A percentile compares a stretch with the other conserved stretches of the same genome.
Conservation (phyloP, 1,140 invertebrate species). For the Diorhabda elongata region DNA sequence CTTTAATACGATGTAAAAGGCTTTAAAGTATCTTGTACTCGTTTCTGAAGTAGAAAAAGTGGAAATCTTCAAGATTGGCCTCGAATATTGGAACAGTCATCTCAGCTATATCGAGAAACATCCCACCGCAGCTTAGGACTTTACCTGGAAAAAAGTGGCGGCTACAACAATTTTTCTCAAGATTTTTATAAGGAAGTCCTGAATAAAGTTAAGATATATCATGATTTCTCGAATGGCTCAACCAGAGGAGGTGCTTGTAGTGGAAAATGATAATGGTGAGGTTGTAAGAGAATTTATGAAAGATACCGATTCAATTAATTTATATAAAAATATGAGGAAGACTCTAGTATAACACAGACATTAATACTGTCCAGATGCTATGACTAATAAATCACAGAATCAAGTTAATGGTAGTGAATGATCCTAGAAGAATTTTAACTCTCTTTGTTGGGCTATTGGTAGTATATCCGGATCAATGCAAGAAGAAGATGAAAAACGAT, state of each 20-base stretch:
- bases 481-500: constrained; percentile 99
- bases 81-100: too few relatives aligned
- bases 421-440: constrained; percentile 99
- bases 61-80: too few relatives aligned
- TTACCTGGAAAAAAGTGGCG: constrained; percentile 42
- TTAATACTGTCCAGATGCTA: constrained; percentile 96
- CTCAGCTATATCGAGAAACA: constrained; percentile 82
- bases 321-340: constrained; percentile 99
- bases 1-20: too few relatives aligned
- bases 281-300: constrained; percentile 99
- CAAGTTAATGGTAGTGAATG: constrained; percentile 99
- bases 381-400: constrained; percentile 98
- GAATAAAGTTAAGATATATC: constrained; percentile 87
- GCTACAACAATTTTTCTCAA: constrained; percentile 5
- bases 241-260: constrained; percentile 99
- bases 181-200: constrained; percentile 58
- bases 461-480: constrained; percentile 98
- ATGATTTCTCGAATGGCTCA: constrained; percentile 99
- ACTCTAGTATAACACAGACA: constrained; percentile 98
- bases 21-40: too few relatives aligned
- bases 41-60: too few relatives aligned
- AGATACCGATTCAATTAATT: constrained; percentile 98
- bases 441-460: constrained; percentile 99
- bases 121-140: constrained; percentile 45
- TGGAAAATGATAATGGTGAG: constrained; percentile 99